Evolutionary conservation across 2,113 vertebrate species (phyloP).

Genomic region (Urocynchramus pylzowi): DNA sequence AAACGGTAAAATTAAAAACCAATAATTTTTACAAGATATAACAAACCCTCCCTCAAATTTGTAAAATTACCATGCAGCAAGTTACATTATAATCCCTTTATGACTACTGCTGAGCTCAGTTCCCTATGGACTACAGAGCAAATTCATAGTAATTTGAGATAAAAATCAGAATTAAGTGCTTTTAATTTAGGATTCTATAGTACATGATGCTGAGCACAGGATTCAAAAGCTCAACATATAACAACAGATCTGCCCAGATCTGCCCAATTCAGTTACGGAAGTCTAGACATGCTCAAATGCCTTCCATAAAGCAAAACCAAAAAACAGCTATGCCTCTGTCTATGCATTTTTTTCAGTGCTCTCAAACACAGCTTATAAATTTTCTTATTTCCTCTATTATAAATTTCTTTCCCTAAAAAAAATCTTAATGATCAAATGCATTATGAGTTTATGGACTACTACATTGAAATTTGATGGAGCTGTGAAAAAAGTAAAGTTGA

Average conservation of each 20-base stretch:
- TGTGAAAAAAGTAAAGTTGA: background rate
- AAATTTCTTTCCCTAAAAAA: accelerated
- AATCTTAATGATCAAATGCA: background rate
- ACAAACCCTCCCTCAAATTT: background rate
- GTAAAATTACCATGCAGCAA: background rate
- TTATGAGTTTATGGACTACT: background rate
- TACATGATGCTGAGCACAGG: background rate
- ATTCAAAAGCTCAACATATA: background rate
- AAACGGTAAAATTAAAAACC: background rate
- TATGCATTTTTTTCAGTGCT: background rate
- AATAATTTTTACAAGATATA: background rate
- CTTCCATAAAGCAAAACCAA: background rate
- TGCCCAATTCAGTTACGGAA: background rate
- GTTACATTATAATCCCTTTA: background rate
- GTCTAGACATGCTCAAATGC: background rate
- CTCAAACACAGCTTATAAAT: background rate
- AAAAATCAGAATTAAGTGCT: background rate
- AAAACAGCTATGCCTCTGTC: background rate
- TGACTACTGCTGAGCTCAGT: background rate
- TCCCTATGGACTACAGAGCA: background rate
- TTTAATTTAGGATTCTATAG: background rate
- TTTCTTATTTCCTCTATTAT: background rate
- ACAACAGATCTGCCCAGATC: background rate
- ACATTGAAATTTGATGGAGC: background rate
- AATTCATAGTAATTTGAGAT: background rate